Evolutionary conservation across 1,140 invertebrate genomes (phyloP), one percentile per base, ranked within the genome.

Genomic region (Temnothorax nylanderi): DNA sequence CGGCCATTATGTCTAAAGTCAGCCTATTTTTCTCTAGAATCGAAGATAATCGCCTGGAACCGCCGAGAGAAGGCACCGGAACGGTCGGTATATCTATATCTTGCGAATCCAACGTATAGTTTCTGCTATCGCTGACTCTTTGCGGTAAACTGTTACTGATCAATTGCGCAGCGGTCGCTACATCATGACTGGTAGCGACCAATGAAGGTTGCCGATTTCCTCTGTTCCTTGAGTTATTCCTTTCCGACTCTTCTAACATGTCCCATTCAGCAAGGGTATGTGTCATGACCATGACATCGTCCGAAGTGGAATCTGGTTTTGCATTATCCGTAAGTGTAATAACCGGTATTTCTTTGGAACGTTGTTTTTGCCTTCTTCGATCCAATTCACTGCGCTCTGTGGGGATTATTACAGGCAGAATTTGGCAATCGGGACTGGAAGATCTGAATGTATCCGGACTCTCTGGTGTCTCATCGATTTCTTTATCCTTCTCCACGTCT

Each of bases 401-500:
- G 1, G 95, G 95, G 69, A 95, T 95, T 65, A 94, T 92, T 75
- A 95, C 92, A 2, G 95, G 94, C 13, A 60, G 88, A 44, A 86
- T 88, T 64, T 89, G 86, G 8, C 85, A 77, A 62, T 93, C 92
- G 10, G 93, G 93, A 88, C 92, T 94, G 34, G 54, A 71, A 41
- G 77, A 81, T 5, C 89, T 84, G 0, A 94, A 92, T 34, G 95
- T 94, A 92, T 94, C 95, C 2, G 95, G 95, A 87, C 95, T 95
- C 2, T 93, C 93, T 3, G 95, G 95, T 7, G 95, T 95, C 56
- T 94, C 92, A 1, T 93, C 89, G 6, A 92, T 75, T 7, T 85
- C 49, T 49, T 54, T 69, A 32, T 72, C 65, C 18, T 86, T 37
- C 21, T 67, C 34, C 0, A 3, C 5, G 0, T 72, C 44, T 58